phyloP scores from a whole-genome alignment of 2,888 invertebrate genomes.

The Watsonalla binaria region DNA sequence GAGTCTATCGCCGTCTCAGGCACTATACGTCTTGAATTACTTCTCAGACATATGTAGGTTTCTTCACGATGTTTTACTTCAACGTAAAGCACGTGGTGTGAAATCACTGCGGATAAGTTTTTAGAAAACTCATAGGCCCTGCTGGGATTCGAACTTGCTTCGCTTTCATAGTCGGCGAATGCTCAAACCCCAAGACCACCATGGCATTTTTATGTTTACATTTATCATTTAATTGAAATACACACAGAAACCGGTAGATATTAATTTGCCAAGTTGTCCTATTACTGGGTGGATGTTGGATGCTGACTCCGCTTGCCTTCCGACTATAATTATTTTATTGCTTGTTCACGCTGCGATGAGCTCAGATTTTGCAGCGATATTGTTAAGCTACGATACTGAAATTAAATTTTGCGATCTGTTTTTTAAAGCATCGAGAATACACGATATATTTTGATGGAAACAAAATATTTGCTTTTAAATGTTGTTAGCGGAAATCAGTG shows the following conservation, averaged over 20 bases:
- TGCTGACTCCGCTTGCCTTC: slow-evolving; percentile 4
- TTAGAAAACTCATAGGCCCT: too few relatives aligned
- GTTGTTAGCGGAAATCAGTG: too few relatives aligned
- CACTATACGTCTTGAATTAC: too few relatives aligned
- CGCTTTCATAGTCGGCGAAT: too few relatives aligned
- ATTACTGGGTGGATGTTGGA: slow-evolving; percentile 5
- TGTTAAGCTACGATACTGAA: background rate
- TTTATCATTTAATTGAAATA: slow-evolving; percentile 1
- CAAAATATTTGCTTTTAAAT: background rate
- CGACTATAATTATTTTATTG: background rate
- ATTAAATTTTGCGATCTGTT: background rate
- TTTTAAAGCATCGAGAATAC: background rate
- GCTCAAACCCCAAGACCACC: too few relatives aligned
- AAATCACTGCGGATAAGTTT: too few relatives aligned
- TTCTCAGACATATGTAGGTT: too few relatives aligned
- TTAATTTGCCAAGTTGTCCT: slow-evolving; percentile 4
- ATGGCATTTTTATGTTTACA: too few relatives aligned
- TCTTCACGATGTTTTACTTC: too few relatives aligned
- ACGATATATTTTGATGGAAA: background rate
- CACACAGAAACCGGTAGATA: slow-evolving; percentile 8
- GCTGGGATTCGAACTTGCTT: too few relatives aligned
- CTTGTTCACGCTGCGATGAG: background rate
- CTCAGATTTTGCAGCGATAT: background rate
- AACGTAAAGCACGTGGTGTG: too few relatives aligned
- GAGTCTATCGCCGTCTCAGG: too few relatives aligned